Base-by-base conservation (phyloP, 1,140 invertebrate species). In the Ceratina calcarata region DNA sequence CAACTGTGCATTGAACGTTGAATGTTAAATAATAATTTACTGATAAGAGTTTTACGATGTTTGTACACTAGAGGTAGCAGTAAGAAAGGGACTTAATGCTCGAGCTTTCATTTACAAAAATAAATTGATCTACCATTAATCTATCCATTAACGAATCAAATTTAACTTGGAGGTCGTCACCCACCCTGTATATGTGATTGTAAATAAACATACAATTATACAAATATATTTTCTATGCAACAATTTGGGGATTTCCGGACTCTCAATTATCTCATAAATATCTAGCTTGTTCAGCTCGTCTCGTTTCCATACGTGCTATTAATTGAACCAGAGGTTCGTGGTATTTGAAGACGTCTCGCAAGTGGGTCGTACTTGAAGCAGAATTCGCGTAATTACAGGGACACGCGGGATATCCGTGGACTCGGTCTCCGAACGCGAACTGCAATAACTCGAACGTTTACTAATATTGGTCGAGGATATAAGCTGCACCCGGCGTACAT, bases 171-270 rank as follows among this genome's bases (percentile, higher is more conserved):
- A 45, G 6, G 2, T 45, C 37, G 10, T 10, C 37, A 62, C 53
- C 13, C 16, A 84, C 27, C 78, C 49, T 80, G 24, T 75, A 81
- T 80, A 85, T 81, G 64, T 74, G n/a, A 75, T 22, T 53, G 51
- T 58, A 76, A 8, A 8, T 67, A 24, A 64, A 37, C 61, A 64
- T 53, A 80, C 58, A 76, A 18, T 70, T 58, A 67, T 65, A 84
- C 20, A 73, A 37, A 85, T 86, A 85, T 86, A 85, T 85, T 86
- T 85, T 86, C 75, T 82, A 84, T 55, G 74, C 53, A 22, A 86
- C 65, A 82, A 73, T 82, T 81, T 81, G 74, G 71, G 79, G 71
- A 66, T 81, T 73, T 76, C 62, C 77, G 70, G 71, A 79, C 70
- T n/a, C 15, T 60, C 15, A 20, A 13, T 60, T 79, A 24, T 65